Evolutionary conservation across 2,888 invertebrate genomes (phyloP), one percentile per base, ranked within the genome.

Genomic region (Laothoe populi): DNA sequence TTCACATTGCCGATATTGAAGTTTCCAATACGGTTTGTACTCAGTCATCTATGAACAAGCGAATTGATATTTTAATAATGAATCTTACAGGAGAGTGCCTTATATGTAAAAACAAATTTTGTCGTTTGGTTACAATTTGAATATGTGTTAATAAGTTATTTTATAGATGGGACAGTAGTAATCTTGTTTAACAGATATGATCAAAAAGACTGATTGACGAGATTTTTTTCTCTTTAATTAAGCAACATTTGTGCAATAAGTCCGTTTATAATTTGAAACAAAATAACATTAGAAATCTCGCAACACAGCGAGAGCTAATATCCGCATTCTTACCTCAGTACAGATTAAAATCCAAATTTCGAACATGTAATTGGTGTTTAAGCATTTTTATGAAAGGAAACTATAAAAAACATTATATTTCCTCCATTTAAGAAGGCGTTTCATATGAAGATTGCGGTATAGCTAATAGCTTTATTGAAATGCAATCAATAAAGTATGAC

Each of bases 391-490:
- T 35, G 7, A 53, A 53, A 53, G 53, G 35, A 53, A 31, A 19
- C 53, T 31, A 53, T 53, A 53, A 53, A 53, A 35, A 53, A 53
- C 16, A 19, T 10, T 31, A 31, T 31, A 53, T 53, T 53, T 53
- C 31, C 53, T 35, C 31, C 26, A 11, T 53, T 4, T 35, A 35
- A 53, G 53, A 53, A 53, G 19, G 19, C 35, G 53, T 31, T 53
- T 53, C 23, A 35, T 53, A 53, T 53, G 53, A 53, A 53, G 35
- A 53, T 35, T 53, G 53, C 31, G 4, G 31, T 53, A 53, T 35
- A 53, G 53, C 19, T 53, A 53, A 53, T 53, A 53, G 53, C 53
- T 53, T 53, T 53, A 53, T 53, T 53, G 35, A 53, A 53, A 53
- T 35, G 35, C 53, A 53, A 53, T 53, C 35, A 35, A 53, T 53